A percentile compares a stretch with the other conserved stretches of the same genome.
phyloP scores from a whole-genome alignment of 2,888 invertebrate species.

The Serrognathus titanus region DNA sequence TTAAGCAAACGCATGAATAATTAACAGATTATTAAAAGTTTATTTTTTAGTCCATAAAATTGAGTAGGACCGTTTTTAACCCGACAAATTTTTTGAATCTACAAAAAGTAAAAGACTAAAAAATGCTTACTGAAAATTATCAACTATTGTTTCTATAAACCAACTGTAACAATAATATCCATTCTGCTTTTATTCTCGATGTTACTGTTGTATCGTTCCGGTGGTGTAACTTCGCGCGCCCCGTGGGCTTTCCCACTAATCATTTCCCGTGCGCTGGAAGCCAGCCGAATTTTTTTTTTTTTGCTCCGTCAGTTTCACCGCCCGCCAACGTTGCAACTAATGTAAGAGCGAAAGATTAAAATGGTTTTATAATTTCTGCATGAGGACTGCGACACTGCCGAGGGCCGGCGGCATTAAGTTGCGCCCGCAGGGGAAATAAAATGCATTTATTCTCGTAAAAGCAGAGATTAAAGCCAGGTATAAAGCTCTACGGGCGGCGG shows the following conservation, averaged over 20 bases:
- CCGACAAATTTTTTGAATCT: no score
- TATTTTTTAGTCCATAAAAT: no score
- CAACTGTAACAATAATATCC: no score
- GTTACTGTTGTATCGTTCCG: no score
- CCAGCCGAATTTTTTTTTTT: conserved; percentile 18
- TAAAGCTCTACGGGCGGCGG: conserved; percentile 12
- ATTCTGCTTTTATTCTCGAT: no score
- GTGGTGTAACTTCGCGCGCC: background rate
- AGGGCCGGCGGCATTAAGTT: conserved; percentile 24
- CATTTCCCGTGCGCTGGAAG: conserved; percentile 18
- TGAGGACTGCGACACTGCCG: conserved; percentile 17
- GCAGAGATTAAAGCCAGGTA: conserved; percentile 23
- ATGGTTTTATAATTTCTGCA: conserved; percentile 32
- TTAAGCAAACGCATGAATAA: no score
- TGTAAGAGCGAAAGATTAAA: conserved; percentile 31
- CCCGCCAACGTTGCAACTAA: conserved; percentile 18
- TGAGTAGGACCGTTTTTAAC: no score
- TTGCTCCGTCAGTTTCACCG: background rate
- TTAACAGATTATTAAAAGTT: no score
- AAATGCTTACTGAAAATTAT: no score
- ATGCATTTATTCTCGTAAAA: conserved; percentile 24
- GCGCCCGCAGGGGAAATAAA: conserved; percentile 30
- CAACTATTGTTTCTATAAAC: no score
- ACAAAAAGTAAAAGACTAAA: no score
- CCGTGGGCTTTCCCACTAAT: conserved; percentile 19